Base-by-base conservation (phyloP, 2,113 vertebrate genomes). In the Caretta caretta region DNA sequence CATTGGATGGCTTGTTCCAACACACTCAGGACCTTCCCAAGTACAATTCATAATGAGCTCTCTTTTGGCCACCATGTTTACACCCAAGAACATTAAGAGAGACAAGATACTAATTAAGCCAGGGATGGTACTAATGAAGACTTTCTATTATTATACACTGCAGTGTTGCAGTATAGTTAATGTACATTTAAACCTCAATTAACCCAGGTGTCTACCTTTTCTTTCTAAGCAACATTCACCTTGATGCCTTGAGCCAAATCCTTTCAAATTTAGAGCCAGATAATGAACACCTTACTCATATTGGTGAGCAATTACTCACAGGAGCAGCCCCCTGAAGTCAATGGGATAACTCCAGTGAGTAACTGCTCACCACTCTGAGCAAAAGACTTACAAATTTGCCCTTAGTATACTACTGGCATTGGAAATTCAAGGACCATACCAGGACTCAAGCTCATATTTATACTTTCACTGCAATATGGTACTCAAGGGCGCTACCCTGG, bases 221-320 rank as follows among this genome's bases (percentile, higher is more conserved):
- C 10, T 46, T 42, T 46, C 38, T 27, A 76, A 76, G 22, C 72
- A 76, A 92, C 2, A 6, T 27, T 22, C 27, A 49, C 1, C 19
- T 72, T 72, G 29, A 76, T 83, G 7, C 24, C 10, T 35, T 50
- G n/a, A 82, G 76, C 5, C 65, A 24, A 79, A 20, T 9, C 19
- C 92, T 72, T 86, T 84, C 49, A 90, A 84, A 93, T 10, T 10
- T 6, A 0, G 35, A 17, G 35, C 13, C 91, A 82, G 57, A 83
- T 6, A 38, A 38, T 25, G 69, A 65, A 29, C 57, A 4, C 29
- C 62, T 35, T 38, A 65, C 62, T 82, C 49, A 42, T 76, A 24
- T 42, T 54, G 42, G 14, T 48, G 50, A 93, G 25, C 11, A 19
- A 35, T 80, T 93, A 56, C 65, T 89, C 84, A 80, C 80, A 91